Evolutionary conservation across 2,888 invertebrate genomes (phyloP).

Genomic region (Polyploca ridens): DNA sequence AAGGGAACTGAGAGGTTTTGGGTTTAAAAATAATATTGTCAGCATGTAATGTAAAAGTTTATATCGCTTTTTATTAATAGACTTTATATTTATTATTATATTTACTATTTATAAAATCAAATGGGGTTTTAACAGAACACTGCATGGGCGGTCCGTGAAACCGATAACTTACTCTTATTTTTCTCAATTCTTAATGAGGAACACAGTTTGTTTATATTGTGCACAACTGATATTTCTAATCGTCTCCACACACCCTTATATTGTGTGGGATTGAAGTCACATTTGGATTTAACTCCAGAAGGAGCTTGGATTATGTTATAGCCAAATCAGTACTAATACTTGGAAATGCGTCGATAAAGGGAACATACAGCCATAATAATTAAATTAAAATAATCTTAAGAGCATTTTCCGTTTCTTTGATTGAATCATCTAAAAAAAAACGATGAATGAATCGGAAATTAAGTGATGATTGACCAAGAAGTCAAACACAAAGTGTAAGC

Average conservation of each 20-base stretch:
- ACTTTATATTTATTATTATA: constrained; percentile 17
- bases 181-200: background rate
- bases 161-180: background rate
- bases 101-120: background rate
- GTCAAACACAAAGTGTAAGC: too few species aligned
- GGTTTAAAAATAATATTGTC: background rate
- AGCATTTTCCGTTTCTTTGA: too few species aligned
- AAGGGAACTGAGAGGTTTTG: background rate
- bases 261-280: background rate
- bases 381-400: too few species aligned
- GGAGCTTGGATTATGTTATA: background rate
- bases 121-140: constrained; percentile 15
- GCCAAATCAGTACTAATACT: background rate
- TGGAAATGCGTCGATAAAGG: constrained; percentile 1
- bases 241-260: background rate
- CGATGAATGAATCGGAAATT: too few species aligned
- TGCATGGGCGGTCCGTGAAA: constrained; percentile 8
- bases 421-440: background rate
- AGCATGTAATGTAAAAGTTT: constrained; percentile 10
- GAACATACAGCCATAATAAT: background rate
- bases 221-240: background rate
- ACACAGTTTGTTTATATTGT: background rate
- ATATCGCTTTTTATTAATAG: constrained; percentile 36
- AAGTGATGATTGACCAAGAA: too few species aligned
- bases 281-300: background rate